Evolutionary conservation across 2,888 invertebrate species (phyloP), one percentile per base, ranked within the genome.

Genomic region (Synanthedon tipuliformis): DNA sequence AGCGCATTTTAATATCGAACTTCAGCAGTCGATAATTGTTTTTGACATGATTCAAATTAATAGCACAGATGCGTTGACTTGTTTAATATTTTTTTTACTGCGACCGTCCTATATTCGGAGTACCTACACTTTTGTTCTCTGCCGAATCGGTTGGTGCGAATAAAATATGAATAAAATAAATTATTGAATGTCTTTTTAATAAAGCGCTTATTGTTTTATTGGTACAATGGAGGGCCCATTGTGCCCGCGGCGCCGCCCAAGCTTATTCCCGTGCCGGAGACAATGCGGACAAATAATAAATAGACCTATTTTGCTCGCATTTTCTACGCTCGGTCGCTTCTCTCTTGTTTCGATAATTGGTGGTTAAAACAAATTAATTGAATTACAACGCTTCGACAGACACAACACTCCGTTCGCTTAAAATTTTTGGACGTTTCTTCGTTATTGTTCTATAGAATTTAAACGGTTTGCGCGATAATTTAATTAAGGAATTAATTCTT

Each of bases 151-250:
- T 68, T 65, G 67, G 69, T 76, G 78, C 69, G 70, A 85, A 85
- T 81, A 83, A 83, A 82, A 81, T 80, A 78, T 76, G 78, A 83
- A 84, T 84, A 78, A 85, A 81, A 86, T 85, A 84, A 83, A 83
- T 84, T 80, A 80, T 80, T 80, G 81, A 85, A 86, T 83, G 83
- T 86, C 86, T 86, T 85, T 85, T 86, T 86, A 87, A 87, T 87
- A 87, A 81, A 82, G 80, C 70, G 51, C 71, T 70, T 76, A 85
- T 87, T 87, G 87, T 87, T 87, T 87, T 86, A 85, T 73, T 12
- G 61, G 69, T 57, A 84, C 81, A 86, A 86, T 82, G 77, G 84
- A 63, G 61, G 52, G 54, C 58, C 73, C 65, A 75, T 83, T 83
- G 84, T 83, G 66, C 55, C 55, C 50, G 59, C 58, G 69, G 72